These are phyloP conservation scores for Sigmodon hispidus DNA, from an alignment of 2,113 vertebrate genomes.

Conservation along the genomic window DNA sequence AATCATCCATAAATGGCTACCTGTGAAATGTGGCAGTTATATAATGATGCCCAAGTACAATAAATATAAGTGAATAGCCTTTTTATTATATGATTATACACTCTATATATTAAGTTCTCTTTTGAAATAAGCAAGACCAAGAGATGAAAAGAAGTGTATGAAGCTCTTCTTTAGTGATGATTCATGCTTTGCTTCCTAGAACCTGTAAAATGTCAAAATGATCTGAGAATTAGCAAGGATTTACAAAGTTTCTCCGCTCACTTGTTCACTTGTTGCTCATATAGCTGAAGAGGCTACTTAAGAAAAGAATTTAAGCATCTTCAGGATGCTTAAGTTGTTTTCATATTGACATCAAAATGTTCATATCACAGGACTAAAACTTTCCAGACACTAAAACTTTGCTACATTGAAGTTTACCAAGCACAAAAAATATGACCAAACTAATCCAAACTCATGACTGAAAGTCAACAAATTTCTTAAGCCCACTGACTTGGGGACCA, in stretches of 20 bases:
- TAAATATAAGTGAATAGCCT: conserved; percentile 55
- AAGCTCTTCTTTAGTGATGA: background rate
- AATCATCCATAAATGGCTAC: background rate
- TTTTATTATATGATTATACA: conserved; percentile 39
- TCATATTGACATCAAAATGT: background rate
- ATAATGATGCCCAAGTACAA: conserved; percentile 17
- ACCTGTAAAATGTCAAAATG: conserved; percentile 17
- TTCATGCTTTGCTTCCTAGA: background rate
- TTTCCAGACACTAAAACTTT: background rate
- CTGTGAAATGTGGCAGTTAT: conserved; percentile 23
- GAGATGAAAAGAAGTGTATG: background rate
- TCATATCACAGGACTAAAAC: background rate
- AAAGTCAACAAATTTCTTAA: background rate
- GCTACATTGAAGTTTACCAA: background rate
- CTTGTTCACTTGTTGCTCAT: background rate
- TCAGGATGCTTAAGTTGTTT: background rate
- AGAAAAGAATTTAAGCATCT: background rate
- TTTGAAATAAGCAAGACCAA: conserved; percentile 43
- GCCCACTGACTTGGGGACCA: background rate
- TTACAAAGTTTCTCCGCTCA: background rate
- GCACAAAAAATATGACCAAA: background rate
- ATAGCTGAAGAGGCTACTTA: background rate
- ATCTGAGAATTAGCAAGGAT: background rate
- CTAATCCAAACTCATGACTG: background rate
- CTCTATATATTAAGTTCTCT: conserved; percentile 52